Evolutionary conservation across 2,888 invertebrate species (phyloP), one percentile per base, ranked within the genome.

Genomic region (Digitonthophagus gazella): DNA sequence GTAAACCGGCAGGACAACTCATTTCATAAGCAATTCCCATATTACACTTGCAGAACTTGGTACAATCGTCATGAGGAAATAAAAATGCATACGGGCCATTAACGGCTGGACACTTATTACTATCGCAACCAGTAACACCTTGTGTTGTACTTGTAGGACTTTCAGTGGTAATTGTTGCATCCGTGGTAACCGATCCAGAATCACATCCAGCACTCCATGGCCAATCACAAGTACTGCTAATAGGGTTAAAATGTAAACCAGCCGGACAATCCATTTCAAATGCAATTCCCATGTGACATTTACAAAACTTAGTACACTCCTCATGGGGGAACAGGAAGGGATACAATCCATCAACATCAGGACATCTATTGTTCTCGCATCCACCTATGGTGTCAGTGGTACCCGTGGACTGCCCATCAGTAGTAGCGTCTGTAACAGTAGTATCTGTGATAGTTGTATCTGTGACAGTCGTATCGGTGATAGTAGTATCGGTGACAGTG

Each of bases 221-320:
- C 69, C 67, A 67, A 56, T 67, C 69, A 44, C 70, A 70, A 44
- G 57, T 68, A 63, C 57, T 63, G 11, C 20, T 3, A 5, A 0
- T 55, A 5, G 68, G 64, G 63, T 68, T 70, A 44, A 70, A 68
- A 28, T 70, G 68, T 11, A 70, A 65, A 3, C 64, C 66, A 22
- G 22, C 22, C 18, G 72, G 71, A 54, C 73, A 73, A 8, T 70
- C 19, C 19, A 67, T 67, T 15, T 65, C 14, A 58, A 67, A 14
- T 14, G 71, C 68, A 20, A 22, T 20, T 15, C 73, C 73, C 64
- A 66, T 66, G 55, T 69, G 22, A 22, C 73, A 73, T 58, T 64
- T 67, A 16, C 64, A 70, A 19, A 58, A 70, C 22, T 58, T 61
- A 2, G 65, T 18, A 58, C 73, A 73, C 58, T 73, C 69, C 6